Evolutionary conservation across 2,113 vertebrate species (phyloP), one percentile per base, ranked within the genome.

Genomic region (Varanus komodoensis): DNA sequence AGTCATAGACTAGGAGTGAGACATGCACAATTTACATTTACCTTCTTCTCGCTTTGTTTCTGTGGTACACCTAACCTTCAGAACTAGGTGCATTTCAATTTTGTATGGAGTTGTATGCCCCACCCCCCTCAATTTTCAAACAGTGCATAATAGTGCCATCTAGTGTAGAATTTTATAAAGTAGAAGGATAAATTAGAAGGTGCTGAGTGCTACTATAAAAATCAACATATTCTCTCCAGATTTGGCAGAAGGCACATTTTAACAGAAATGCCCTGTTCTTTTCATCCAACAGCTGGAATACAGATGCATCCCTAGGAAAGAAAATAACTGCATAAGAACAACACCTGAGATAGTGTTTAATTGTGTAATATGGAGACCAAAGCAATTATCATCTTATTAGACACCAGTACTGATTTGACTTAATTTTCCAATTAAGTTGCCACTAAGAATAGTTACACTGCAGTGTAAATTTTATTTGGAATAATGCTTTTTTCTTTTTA

Each of bases 81-180:
- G 82, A 86, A 91, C 79, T 38, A 21, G 1, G 23, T 25, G 61
- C 57, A 50, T 69, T 92, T 92, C 83, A 15, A 32, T 21, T 27
- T 82, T 25, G 0, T 0, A 3, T 0, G 64, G 82, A 85, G n/a
- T 88, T 81, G 93, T 19, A 89, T 92, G 2, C 50, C 50, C 82
- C 25, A 82, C 69, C 71, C 82, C 88, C 27, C 44, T 52, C 25
- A 64, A 29, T 48, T 87, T 89, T 71, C 73, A 87, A 89, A 90
- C 25, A 1, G 87, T 54, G 88, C 95, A 17, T 79, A 2, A 6
- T 90, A 96, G 93, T 94, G 93, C 96, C 97, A 96, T 95, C 96
- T 96, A 93, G 96, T 29, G 96, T 86, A 17, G 80, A 48, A 77
- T 14, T 61, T 3, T 0, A 14, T 2, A 80, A 71, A 71, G 67